A percentile compares a stretch with the other conserved stretches of the same genome.
These are phyloP conservation scores for Brachyalestes nurse DNA, from an alignment of 2,797 vertebrate species.

Conservation along the genomic window DNA sequence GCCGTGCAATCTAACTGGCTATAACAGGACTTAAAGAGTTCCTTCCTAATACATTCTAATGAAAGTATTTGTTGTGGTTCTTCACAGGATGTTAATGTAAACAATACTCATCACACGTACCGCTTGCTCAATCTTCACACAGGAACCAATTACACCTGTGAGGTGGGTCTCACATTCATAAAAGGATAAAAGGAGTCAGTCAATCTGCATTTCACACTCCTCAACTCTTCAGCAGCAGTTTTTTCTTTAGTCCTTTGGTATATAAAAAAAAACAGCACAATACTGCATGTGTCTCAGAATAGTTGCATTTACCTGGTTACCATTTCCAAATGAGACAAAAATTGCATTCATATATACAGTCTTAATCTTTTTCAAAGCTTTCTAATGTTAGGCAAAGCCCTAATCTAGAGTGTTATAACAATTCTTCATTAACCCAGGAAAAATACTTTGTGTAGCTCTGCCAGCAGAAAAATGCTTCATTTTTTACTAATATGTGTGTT, in stretches of 20 bases:
- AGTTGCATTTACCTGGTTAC: no score
- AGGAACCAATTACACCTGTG: slow-evolving; percentile 78
- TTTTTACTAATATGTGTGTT: not conserved
- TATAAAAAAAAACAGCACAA: not conserved
- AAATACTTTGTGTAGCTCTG: not conserved
- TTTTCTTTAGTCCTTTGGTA: not conserved
- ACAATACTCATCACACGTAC: slow-evolving; percentile 74
- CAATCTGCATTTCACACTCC: not conserved
- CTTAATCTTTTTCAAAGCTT: not conserved
- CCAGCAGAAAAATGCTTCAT: not conserved
- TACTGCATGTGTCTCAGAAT: not conserved
- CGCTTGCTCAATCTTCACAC: slow-evolving; percentile 67
- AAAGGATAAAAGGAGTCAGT: not conserved
- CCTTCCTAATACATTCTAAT: no score
- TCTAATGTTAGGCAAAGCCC: not conserved
- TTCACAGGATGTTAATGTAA: slow-evolving; percentile 66
- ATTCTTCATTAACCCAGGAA: not conserved
- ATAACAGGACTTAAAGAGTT: not conserved
- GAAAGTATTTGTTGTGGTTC: slow-evolving; percentile 6
- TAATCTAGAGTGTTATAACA: not conserved
- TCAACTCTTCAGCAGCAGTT: not conserved
- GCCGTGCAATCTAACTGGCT: not conserved
- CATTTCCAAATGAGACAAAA: no score
- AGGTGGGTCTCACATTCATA: slow-evolving; percentile 65
- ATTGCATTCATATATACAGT: no score